Evolutionary conservation across 2,888 invertebrate species (phyloP).

Genomic region (Bembecia ichneumoniformis): DNA sequence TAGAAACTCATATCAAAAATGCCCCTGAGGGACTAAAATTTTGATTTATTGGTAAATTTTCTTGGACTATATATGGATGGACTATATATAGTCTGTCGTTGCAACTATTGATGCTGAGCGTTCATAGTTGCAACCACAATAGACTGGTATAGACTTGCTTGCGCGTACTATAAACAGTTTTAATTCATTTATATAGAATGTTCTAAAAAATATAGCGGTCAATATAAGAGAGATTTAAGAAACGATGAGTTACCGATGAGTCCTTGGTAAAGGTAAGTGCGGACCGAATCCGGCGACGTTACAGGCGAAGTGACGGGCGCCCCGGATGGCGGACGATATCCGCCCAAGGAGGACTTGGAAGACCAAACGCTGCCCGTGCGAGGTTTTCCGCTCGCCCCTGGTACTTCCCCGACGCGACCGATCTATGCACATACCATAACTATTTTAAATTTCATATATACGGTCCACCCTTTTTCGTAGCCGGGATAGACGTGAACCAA

Average conservation of each 20-base stretch:
- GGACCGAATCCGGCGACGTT: slow-evolving; percentile 90
- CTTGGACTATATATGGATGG: too few relatives aligned
- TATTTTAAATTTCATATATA: neutral
- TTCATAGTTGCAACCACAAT: too few relatives aligned
- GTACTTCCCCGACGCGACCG: neutral
- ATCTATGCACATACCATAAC: neutral
- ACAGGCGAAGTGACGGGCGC: slow-evolving; percentile 87
- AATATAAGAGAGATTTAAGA: neutral
- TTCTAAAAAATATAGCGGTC: neutral
- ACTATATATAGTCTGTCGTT: neutral
- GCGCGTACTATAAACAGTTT: too few relatives aligned
- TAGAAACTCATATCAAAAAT: too few relatives aligned
- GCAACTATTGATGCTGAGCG: neutral
- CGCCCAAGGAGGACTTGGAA: slow-evolving; percentile 89
- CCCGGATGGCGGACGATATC: slow-evolving; percentile 88
- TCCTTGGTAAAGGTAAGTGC: slow-evolving; percentile 95
- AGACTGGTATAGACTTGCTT: too few relatives aligned
- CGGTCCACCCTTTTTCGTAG: too few relatives aligned
- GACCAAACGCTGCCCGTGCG: slow-evolving; percentile 93
- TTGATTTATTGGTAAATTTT: too few relatives aligned
- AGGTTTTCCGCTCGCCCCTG: slow-evolving; percentile 70
- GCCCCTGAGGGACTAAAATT: too few relatives aligned
- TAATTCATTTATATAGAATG: too few relatives aligned
- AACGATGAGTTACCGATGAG: slow-evolving; percentile 64
- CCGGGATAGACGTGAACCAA: too few relatives aligned